Base-by-base conservation (phyloP, 2,797 vertebrate species). In the Chaunax sp. region DNA sequence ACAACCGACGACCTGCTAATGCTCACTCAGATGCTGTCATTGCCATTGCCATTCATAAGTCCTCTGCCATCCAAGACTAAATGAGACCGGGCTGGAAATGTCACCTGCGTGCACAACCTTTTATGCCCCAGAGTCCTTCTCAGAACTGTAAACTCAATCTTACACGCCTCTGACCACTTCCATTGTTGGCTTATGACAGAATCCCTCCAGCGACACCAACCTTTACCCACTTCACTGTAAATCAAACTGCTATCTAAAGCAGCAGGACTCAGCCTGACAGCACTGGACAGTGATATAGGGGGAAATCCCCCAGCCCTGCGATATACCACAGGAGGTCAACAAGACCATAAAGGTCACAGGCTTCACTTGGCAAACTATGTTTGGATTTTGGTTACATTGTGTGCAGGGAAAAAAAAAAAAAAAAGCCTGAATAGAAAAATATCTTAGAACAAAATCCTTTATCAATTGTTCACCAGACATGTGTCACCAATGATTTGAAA, bases 121-220 rank as follows among this genome's bases (percentile, higher is more conserved):
- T 86, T 75, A 72, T 58, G 60, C 80, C 87, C 86, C 52, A 3
- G 66, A 74, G 76, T 56, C 80, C 63, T 92, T 93, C 89, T 86
- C 71, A 87, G 90, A 93, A 92, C 80, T 86, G 81, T 85, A 85
- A 90, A 85, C 80, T 87, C 80, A 86, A 87, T 90, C 87, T 85
- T 61, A 61, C 80, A 69, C 25, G 69, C 73, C 74, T 64, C 79
- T 66, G 69, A 69, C 82, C 64, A 73, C 86, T 80, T 81, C 81
- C 82, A 86, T 59, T 43, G 53, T 71, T 68, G 81, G 88, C 80
- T 90, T 85, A 83, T 53, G 72, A 68, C 65, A 75, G 67, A 83
- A 85, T 83, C 74, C 73, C 52, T 67, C 64, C 30, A 53, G 69
- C 15, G 16, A 78, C 78, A 80, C 63, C 51, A 47, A 57, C 80